Evolutionary conservation across 2,888 invertebrate genomes (phyloP), one percentile per base, ranked within the genome.

Genomic region (Hermaeophaga mercurialis): DNA sequence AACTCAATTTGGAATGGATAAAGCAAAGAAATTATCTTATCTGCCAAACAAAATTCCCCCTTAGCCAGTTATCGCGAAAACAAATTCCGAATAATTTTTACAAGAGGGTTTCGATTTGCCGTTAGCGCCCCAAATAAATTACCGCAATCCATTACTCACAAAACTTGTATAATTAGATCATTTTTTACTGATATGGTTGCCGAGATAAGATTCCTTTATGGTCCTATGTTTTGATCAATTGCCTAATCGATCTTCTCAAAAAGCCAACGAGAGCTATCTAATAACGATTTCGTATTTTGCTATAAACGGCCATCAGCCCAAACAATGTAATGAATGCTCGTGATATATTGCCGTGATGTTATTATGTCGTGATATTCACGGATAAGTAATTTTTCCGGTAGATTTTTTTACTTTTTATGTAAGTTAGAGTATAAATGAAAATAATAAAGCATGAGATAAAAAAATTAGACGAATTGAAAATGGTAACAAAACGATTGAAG

Each of bases 41-140:
- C 44, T 28, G 9, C 9, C 38, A 38, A 45, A 56, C 56, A 56
- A 46, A 56, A 46, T 50, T 41, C 50, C 46, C 39, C 17, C 8
- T n/a, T 18, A 38, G 46, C 12, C 4, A 33, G 33, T 56, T 56
- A 56, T 56, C 50, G 19, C 24, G 33, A 46, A 53, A 65, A 69
- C 68, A 66, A 68, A 70, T 69, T 66, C 61, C 57, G 54, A 50
- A 65, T 64, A 63, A 68, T 69, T 68, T 67, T 66, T 65, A 66
- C 62, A 56, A 62, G 56, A 56, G 56, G 59, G 58, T 57, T 67
- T 64, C 69, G 66, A 68, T 67, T 66, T 48, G 61, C 61, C 63
- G 59, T 63, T 66, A 66, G 59, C 60, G 56, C 54, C 48, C 41
- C 36, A 62, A 62, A 67, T 62, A 62, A 65, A 69, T 67, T 54